Conservation (phyloP, 2,888 invertebrate genomes). For the Stratiomys singularior region DNA sequence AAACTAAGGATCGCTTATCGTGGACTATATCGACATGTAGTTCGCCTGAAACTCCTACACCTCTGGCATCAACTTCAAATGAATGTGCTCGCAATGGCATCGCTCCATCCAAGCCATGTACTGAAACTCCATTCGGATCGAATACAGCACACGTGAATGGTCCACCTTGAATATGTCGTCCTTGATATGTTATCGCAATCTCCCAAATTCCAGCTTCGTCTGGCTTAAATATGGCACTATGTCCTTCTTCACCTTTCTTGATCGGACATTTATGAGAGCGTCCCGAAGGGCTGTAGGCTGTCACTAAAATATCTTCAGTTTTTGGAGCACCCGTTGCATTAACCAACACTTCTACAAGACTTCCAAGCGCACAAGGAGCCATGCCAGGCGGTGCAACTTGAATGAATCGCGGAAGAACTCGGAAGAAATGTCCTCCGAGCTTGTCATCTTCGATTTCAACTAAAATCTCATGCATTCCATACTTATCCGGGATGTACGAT, state of each 20-base stretch:
- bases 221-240: constrained; percentile 96
- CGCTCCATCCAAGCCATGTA: constrained; percentile 83
- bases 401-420: constrained; percentile 86
- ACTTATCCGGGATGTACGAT: constrained; percentile 86
- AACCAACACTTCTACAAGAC: constrained; percentile 93
- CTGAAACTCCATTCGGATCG: constrained; percentile 90
- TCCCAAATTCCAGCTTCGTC: constrained; percentile 98
- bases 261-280: constrained; percentile 83
- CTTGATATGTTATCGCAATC: constrained; percentile 95
- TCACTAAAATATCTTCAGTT: constrained; percentile 87
- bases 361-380: constrained; percentile 95
- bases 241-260: constrained; percentile 87
- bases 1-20: constrained; percentile 85
- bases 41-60: constrained; percentile 86
- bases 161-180: constrained; percentile 94
- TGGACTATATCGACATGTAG: constrained; percentile 90
- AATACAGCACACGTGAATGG: constrained; percentile 97
- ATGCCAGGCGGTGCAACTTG: constrained; percentile 91
- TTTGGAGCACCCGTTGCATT: constrained; percentile 84
- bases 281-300: constrained; percentile 91
- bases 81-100: constrained; percentile 87
- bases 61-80: constrained; percentile 80
- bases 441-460: constrained; percentile 73
- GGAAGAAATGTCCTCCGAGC: constrained; percentile 78
- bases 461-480: constrained; percentile 90